These are phyloP conservation scores for Dendrolimus pini DNA, from an alignment of 2,888 invertebrate species.

Conservation along the genomic window DNA sequence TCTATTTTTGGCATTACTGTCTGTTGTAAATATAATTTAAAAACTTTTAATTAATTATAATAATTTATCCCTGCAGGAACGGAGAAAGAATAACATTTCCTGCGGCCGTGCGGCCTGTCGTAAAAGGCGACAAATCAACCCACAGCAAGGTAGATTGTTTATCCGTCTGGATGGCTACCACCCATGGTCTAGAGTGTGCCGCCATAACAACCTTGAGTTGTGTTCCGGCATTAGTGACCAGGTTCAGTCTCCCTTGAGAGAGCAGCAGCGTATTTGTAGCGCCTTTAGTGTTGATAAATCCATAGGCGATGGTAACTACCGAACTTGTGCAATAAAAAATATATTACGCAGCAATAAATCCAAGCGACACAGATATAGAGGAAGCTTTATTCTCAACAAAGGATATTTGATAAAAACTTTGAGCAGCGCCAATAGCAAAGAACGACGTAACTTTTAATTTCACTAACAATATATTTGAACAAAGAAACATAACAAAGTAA, in stretches of 20 bases:
- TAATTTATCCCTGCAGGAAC: neutral
- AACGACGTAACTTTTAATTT: slow-evolving; percentile 2
- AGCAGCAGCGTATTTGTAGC: neutral
- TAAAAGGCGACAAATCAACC: neutral
- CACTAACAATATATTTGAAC: slow-evolving; percentile 13
- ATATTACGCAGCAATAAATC: too few species aligned
- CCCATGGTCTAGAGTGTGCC: neutral
- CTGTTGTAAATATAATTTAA: too few species aligned
- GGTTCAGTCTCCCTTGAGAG: neutral
- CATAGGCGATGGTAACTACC: too few species aligned
- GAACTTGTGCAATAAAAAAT: too few species aligned
- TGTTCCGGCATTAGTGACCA: neutral
- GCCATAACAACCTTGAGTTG: neutral
- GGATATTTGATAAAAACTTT: too few species aligned
- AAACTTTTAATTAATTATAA: too few species aligned
- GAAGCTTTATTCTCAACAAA: too few species aligned
- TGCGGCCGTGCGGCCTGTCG: neutral
- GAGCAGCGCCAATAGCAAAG: too few species aligned
- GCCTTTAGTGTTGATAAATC: neutral
- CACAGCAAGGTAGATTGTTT: neutral
- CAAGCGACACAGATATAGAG: too few species aligned
- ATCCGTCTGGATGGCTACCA: neutral
- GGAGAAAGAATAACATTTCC: neutral
- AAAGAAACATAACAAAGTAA: slow-evolving; percentile 10
- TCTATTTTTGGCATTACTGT: too few species aligned